Evolutionary conservation across 2,888 invertebrate species (phyloP), one percentile per base, ranked within the genome.

Genomic region (Cephus spinipes): DNA sequence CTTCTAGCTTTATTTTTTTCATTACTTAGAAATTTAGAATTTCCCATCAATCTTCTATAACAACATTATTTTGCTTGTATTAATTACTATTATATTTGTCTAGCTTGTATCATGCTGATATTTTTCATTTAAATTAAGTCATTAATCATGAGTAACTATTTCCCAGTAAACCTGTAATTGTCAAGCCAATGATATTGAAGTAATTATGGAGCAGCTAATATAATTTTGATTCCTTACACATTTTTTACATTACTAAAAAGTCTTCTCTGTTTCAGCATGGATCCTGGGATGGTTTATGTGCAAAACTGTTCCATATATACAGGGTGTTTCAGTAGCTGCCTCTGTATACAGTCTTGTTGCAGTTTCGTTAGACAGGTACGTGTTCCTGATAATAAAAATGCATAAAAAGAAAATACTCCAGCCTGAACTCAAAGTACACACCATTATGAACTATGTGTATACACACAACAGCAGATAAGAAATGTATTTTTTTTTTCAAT

Each of bases 331-430:
- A 0, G 98, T 98, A 23, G 98, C 97, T 71, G 98, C 98, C 15
- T 98, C 98, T 11, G 98, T 98, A 83, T 98, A 98, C 94, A 98
- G 98, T 87, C 94, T 99, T 77, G 98, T 98, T 77, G 98, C 98
- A 12, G 98, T 98, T 31, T 98, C 98, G 81, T 93, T 98, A 79
- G 98, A 99, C 94, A 96, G 97, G 97, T 97, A 92, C 94, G 94
- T 93, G 71, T 77, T 68, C 32, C 75, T 76, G n/a, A 9, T 2
- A 9, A 23, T 55, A 23, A 0, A 55, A 55, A 55, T 32, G 32
- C 15, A 35, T 36, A 40, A 69, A 77, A 36, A 74, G 36, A 23
- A 33, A 76, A 68, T 73, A 77, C 73, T 30, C 30, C 12, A 4
- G 15, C 69, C 15, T 15, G 15, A 55, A 55, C 23, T 55, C 15